phyloP scores from a whole-genome alignment of 2,888 invertebrate species.

The Phalera bucephala region DNA sequence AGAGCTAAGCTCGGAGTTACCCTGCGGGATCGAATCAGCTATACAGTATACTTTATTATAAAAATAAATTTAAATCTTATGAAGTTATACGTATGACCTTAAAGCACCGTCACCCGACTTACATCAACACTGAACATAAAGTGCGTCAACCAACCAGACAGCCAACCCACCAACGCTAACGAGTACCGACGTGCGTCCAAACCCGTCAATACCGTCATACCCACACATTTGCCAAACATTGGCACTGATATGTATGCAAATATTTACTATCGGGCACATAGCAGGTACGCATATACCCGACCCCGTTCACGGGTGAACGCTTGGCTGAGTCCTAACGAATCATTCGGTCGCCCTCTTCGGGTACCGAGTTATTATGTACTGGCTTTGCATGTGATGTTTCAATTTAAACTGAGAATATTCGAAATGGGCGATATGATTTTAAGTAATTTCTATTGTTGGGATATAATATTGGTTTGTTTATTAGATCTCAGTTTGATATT shows the following conservation, averaged over 20 bases:
- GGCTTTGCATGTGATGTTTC: not conserved
- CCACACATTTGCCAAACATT: constrained; percentile 47
- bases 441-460: too few relatives aligned
- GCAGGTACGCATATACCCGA: constrained; percentile 65
- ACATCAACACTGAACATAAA: too few relatives aligned
- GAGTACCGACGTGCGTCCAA: not conserved
- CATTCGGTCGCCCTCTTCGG: constrained; percentile 47
- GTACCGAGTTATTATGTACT: constrained; percentile 13
- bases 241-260: constrained; percentile 76
- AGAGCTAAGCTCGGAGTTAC: too few relatives aligned
- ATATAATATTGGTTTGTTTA: too few relatives aligned
- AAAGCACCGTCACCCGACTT: too few relatives aligned
- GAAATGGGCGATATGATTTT: too few relatives aligned
- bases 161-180: constrained; percentile 1
- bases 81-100: too few relatives aligned
- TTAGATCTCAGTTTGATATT: too few relatives aligned
- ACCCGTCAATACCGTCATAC: constrained; percentile 35
- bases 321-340: constrained; percentile 76
- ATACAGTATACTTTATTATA: too few relatives aligned
- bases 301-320: constrained; percentile 75
- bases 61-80: too few relatives aligned
- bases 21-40: too few relatives aligned
- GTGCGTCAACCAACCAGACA: not conserved
- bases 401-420: too few relatives aligned
- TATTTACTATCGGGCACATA: constrained; percentile 74